These are phyloP conservation scores for Pyrochroa serraticornis DNA, from an alignment of 2,888 invertebrate species.

Conservation along the genomic window DNA sequence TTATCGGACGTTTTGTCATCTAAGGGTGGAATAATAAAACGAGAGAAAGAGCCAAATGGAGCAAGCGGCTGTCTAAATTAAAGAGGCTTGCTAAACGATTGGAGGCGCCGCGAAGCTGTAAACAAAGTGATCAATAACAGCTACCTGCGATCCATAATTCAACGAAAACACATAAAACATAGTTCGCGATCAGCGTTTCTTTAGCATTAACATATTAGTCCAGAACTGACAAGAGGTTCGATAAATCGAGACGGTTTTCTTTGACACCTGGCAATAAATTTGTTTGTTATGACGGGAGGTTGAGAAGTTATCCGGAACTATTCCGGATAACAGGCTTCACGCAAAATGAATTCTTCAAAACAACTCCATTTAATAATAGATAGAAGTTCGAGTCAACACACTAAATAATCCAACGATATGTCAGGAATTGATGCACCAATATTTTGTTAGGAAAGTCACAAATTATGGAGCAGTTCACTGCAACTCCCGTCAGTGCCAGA, in stretches of 20 bases:
- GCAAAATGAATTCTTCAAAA: too few species aligned
- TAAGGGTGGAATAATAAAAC: background rate
- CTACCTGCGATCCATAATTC: slow-evolving; percentile 50
- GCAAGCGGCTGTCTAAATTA: slow-evolving; percentile 1
- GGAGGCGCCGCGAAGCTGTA: slow-evolving; percentile 46
- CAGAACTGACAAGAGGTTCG: slow-evolving; percentile 21
- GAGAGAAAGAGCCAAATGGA: background rate
- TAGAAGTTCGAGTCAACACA: too few species aligned
- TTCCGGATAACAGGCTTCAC: too few species aligned
- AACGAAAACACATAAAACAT: slow-evolving; percentile 49
- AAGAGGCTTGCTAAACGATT: slow-evolving; percentile 11
- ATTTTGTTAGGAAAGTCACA: too few species aligned
- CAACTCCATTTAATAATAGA: too few species aligned
- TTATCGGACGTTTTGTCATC: too few species aligned
- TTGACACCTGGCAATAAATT: slow-evolving; percentile 30
- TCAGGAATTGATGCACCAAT: too few species aligned
- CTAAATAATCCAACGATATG: too few species aligned
- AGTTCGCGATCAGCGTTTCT: slow-evolving; percentile 30
- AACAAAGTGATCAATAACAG: slow-evolving; percentile 51
- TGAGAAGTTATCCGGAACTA: too few species aligned
- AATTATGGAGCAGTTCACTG: too few species aligned
- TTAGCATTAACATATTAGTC: slow-evolving; percentile 33
- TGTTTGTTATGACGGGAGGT: background rate
- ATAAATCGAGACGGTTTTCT: slow-evolving; percentile 29
- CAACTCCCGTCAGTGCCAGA: too few species aligned